Conservation (phyloP, 2,113 vertebrate species). For the Galbula dea region DNA sequence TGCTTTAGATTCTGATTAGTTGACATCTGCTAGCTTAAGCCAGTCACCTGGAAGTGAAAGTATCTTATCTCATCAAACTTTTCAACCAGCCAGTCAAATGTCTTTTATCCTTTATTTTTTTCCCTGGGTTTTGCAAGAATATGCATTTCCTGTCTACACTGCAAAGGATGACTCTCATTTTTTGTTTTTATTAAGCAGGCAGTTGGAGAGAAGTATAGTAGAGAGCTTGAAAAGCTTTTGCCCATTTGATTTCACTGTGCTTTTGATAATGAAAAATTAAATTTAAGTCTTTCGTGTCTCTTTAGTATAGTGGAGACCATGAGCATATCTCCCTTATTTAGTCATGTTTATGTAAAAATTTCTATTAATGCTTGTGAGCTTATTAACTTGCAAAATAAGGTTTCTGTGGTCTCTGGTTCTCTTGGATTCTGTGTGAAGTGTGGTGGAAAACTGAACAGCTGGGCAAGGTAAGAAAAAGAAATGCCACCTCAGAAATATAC, state of each 20-base stretch:
- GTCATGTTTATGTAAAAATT: background rate
- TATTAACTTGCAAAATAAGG: background rate
- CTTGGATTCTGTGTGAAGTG: background rate
- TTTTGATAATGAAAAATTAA: background rate
- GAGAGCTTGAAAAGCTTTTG: constrained; percentile 2
- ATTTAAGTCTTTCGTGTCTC: background rate
- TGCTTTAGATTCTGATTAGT: background rate
- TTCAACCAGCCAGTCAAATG: background rate
- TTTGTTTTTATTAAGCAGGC: background rate
- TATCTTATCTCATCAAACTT: background rate
- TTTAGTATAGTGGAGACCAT: background rate
- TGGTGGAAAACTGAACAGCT: background rate
- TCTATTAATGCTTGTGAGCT: background rate
- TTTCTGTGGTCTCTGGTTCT: background rate
- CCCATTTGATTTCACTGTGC: background rate
- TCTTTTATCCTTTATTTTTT: background rate
- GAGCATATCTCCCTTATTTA: background rate
- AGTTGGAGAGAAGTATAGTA: background rate
- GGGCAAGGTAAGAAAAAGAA: background rate
- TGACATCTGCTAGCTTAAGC: background rate
- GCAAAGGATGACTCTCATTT: background rate
- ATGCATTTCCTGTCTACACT: background rate
- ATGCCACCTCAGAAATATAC: background rate
- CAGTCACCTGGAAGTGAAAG: background rate
- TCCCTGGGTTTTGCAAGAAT: background rate